Evolutionary conservation across 2,797 vertebrate genomes (phyloP).

Genomic region (Melanogrammus aeglefinus): DNA sequence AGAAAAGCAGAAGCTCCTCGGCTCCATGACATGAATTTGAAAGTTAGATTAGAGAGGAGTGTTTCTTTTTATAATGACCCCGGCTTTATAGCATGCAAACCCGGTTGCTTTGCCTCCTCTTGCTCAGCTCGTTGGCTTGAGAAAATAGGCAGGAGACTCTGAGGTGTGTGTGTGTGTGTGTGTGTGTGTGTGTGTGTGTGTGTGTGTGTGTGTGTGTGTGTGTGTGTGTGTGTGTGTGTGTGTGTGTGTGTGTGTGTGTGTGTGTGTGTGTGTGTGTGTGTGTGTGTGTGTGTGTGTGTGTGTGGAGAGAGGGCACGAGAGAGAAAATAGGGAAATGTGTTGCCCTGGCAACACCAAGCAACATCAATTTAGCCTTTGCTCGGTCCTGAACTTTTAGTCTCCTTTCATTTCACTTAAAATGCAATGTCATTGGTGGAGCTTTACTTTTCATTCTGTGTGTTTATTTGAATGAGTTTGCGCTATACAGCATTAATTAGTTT

Average conservation of each 20-base stretch:
- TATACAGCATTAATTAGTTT: not conserved
- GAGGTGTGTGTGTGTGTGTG: not conserved
- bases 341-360: not conserved
- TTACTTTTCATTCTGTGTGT: not conserved
- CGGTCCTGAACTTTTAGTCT: not conserved
- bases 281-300: slow-evolving; percentile 8
- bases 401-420: no score
- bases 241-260: slow-evolving; percentile 7
- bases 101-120: not conserved
- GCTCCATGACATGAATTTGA: no score
- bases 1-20: not conserved
- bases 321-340: not conserved
- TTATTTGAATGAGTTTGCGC: not conserved
- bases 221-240: slow-evolving; percentile 5
- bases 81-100: no score
- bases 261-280: slow-evolving; percentile 9
- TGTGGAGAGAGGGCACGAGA: not conserved
- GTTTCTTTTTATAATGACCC: no score
- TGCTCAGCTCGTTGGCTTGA: no score
- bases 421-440: not conserved
- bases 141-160: no score
- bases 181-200: slow-evolving; percentile 7
- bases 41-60: no score
- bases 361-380: not conserved
- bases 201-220: slow-evolving; percentile 7